Conservation (phyloP, 2,797 vertebrate species). For the Sciurus carolinensis region DNA sequence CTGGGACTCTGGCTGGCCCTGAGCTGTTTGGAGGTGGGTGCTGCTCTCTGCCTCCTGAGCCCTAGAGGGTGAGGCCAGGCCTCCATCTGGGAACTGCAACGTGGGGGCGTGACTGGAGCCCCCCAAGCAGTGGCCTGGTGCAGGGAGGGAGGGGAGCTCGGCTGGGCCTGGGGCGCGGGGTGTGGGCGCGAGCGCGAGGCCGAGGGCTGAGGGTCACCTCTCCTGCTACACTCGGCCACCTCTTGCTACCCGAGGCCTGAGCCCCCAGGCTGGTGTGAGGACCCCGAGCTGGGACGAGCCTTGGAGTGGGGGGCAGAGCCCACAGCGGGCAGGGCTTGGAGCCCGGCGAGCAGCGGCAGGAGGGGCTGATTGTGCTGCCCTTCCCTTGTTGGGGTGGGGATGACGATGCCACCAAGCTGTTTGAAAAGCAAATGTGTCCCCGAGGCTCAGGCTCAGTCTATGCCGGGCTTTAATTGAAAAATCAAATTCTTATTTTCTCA, state of each 20-base stretch:
- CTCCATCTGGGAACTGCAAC: rapidly evolving
- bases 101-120: rapidly evolving
- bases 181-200: rapidly evolving
- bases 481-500: neutral
- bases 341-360: neutral
- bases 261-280: neutral
- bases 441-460: neutral
- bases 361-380: rapidly evolving
- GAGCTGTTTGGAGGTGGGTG: neutral
- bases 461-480: neutral
- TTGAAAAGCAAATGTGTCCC: neutral
- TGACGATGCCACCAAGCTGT: rapidly evolving
- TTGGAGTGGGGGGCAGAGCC: too few relatives aligned
- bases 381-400: rapidly evolving
- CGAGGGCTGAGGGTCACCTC: too few relatives aligned
- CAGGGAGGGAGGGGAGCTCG: neutral
- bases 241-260: too few relatives aligned
- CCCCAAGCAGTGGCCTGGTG: rapidly evolving
- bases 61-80: rapidly evolving
- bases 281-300: rapidly evolving
- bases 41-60: neutral
- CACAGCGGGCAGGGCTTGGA: neutral
- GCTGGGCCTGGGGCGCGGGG: neutral
- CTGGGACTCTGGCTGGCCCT: rapidly evolving
- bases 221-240: neutral